Percentiles rank a stretch among this genome's conserved stretches.
These are phyloP conservation scores for Drosophila truncata DNA, from an alignment of 1,140 invertebrate genomes.

Conservation along the genomic window DNA sequence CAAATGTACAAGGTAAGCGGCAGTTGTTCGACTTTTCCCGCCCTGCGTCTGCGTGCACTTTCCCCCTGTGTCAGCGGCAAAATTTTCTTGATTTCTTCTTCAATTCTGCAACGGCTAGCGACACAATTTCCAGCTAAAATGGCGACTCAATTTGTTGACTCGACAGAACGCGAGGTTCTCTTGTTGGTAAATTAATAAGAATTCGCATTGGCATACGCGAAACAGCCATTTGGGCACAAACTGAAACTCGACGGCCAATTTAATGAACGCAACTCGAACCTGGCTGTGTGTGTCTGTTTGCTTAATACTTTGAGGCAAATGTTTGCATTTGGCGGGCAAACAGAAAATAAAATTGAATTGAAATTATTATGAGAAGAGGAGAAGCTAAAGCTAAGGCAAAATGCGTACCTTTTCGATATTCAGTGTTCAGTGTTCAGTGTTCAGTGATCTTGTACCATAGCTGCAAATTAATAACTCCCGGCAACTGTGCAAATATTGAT, in stretches of 20 bases:
- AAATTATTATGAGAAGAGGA: background rate
- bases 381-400: slow-evolving; percentile 1
- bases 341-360: slow-evolving; percentile 32
- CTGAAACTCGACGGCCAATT: slow-evolving; percentile 30
- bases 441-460: slow-evolving; percentile 79
- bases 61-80: slow-evolving; percentile 41
- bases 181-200: slow-evolving; percentile 64
- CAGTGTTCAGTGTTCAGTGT: slow-evolving; percentile 74
- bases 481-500: slow-evolving; percentile 75
- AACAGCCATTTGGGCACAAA: slow-evolving; percentile 42
- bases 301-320: slow-evolving; percentile 72
- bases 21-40: slow-evolving; percentile 43
- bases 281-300: slow-evolving; percentile 58
- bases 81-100: slow-evolving; percentile 2
- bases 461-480: slow-evolving; percentile 74
- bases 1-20: slow-evolving; percentile 55
- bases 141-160: slow-evolving; percentile 72
- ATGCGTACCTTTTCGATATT: slow-evolving; percentile 30
- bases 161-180: slow-evolving; percentile 45
- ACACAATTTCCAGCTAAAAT: slow-evolving; percentile 76
- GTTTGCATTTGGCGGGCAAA: slow-evolving; percentile 68
- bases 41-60: slow-evolving; percentile 42
- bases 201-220: slow-evolving; percentile 36
- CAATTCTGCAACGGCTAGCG: slow-evolving; percentile 37
- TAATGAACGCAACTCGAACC: slow-evolving; percentile 58